phyloP scores from a whole-genome alignment of 92 coral and sea anemone species.

The Palythoa heliodiscus region DNA sequence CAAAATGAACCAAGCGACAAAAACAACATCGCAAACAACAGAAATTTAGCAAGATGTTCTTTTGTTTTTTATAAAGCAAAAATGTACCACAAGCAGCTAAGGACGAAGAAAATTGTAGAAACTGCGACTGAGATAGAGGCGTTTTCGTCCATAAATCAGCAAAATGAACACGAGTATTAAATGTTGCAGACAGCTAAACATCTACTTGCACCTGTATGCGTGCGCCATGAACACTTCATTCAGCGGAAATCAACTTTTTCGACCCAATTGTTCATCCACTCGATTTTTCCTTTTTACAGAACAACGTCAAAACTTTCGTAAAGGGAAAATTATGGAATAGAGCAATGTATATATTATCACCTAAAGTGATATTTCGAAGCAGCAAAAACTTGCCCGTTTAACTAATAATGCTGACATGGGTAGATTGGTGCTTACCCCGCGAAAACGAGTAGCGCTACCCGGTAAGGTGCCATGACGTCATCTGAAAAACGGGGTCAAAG shows the following conservation, averaged over 20 bases:
- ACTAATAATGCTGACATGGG: too few species aligned
- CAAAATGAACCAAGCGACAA: conserved; percentile 23
- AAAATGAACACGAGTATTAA: conserved; percentile 3
- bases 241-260: conserved; percentile 33
- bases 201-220: conserved; percentile 21
- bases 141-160: not conserved
- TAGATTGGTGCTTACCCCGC: too few species aligned
- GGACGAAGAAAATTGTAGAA: conserved; percentile 18
- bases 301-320: conserved; percentile 27
- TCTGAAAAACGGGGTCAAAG: too few species aligned
- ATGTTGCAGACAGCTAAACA: conserved; percentile 15
- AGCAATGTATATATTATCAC: conserved; percentile 11
- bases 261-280: conserved; percentile 37
- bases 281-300: conserved; percentile 41
- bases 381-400: conserved; percentile 32
- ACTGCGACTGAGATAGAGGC: not conserved
- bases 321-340: conserved; percentile 12
- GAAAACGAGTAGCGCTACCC: too few species aligned
- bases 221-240: conserved; percentile 27
- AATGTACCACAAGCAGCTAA: conserved; percentile 22
- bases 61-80: not conserved
- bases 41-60: conserved; percentile 36
- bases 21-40: conserved; percentile 33
- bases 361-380: conserved; percentile 21
- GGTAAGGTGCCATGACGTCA: too few species aligned